Conservation (phyloP, 2,888 invertebrate species). For the Philhelius pedissequus region DNA sequence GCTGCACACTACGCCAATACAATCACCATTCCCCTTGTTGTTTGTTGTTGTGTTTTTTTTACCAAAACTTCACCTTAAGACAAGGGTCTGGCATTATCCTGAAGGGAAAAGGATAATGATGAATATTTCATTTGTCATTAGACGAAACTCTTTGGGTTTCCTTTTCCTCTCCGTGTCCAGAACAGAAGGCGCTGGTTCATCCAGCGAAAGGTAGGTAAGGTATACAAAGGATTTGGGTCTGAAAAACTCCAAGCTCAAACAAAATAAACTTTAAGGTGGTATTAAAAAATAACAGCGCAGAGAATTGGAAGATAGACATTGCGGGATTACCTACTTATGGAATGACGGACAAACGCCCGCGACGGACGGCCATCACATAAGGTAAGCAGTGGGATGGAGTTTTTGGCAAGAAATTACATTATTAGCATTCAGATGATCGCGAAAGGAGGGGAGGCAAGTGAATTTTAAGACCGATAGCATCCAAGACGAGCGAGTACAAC, state of each 20-base stretch:
- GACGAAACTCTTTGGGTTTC: constrained; percentile 43
- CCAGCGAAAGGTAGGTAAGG: background rate
- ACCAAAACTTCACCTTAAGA: constrained; percentile 45
- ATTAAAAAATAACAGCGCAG: constrained; percentile 29
- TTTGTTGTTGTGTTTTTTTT: constrained; percentile 28
- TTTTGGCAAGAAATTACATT: constrained; percentile 58
- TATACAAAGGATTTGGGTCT: background rate
- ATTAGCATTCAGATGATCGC: constrained; percentile 51
- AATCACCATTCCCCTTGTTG: background rate
- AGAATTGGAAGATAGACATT: constrained; percentile 8
- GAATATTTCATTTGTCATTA: constrained; percentile 70
- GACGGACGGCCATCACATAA: background rate
- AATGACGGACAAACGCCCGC: background rate
- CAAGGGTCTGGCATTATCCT: constrained; percentile 65
- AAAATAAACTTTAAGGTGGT: constrained; percentile 48
- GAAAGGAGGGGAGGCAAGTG: background rate
- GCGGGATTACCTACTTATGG: constrained; percentile 12
- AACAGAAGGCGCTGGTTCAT: constrained; percentile 17
- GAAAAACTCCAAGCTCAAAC: background rate
- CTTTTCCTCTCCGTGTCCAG: constrained; percentile 38
- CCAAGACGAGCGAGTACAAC: background rate
- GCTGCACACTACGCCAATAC: background rate
- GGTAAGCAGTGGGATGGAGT: constrained; percentile 17
- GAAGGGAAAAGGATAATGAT: constrained; percentile 68
- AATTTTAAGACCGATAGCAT: constrained; percentile 15